A percentile compares a stretch with the other conserved stretches of the same genome.
Evolutionary conservation across 2,888 invertebrate species (phyloP).

Genomic region (Brachyptera putata): DNA sequence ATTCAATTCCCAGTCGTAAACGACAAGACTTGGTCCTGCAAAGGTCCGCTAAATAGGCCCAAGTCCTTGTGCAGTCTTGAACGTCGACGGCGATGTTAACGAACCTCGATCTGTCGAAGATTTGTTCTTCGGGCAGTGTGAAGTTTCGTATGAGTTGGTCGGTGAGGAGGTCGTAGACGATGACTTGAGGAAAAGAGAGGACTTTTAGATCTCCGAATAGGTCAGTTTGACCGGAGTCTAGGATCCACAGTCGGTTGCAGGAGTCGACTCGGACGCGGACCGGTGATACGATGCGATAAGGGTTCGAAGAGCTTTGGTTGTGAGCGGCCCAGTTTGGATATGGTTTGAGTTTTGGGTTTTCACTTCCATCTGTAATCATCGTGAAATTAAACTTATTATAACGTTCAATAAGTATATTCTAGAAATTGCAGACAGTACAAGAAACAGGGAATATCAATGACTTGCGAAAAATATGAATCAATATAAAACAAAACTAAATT

Average conservation of each 20-base stretch:
- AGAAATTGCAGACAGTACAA: too few relatives aligned
- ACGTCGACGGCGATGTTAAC: slow-evolving; percentile 77
- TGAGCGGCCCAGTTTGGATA: slow-evolving; percentile 79
- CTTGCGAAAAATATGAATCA: too few relatives aligned
- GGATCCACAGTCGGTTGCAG: slow-evolving; percentile 73
- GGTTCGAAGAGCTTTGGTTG: slow-evolving; percentile 25
- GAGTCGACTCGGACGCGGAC: slow-evolving; percentile 68
- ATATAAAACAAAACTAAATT: too few relatives aligned
- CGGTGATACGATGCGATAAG: slow-evolving; percentile 57
- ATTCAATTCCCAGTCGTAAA: slow-evolving; percentile 71
- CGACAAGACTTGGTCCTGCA: slow-evolving; percentile 71
- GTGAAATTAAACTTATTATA: too few relatives aligned
- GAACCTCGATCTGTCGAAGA: slow-evolving; percentile 48
- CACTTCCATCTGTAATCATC: slow-evolving; percentile 42
- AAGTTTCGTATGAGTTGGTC: slow-evolving; percentile 64
- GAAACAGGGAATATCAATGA: too few relatives aligned
- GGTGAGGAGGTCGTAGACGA: slow-evolving; percentile 67
- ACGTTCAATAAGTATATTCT: too few relatives aligned
- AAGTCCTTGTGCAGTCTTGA: slow-evolving; percentile 63
- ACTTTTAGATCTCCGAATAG: slow-evolving; percentile 44
- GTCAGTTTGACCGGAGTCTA: slow-evolving; percentile 68
- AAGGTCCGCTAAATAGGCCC: slow-evolving; percentile 79
- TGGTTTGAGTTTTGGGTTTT: slow-evolving; percentile 67
- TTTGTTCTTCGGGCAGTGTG: slow-evolving; percentile 56
- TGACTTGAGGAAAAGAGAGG: slow-evolving; percentile 53